These are phyloP conservation scores for Caenorhabditis afra DNA, from an alignment of 2,888 invertebrate genomes.

Conservation along the genomic window DNA sequence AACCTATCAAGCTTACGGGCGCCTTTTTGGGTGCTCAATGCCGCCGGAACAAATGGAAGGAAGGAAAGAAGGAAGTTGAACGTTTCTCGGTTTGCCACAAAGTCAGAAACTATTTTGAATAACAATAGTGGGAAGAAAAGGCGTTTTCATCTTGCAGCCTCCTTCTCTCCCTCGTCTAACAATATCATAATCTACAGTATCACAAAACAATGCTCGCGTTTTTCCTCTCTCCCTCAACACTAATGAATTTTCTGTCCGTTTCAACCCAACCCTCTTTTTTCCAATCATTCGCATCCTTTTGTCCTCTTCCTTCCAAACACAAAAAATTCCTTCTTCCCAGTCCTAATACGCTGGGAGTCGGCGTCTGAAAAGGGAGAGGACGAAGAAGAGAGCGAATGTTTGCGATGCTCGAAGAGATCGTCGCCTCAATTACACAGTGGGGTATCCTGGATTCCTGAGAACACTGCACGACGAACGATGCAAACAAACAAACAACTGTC, in stretches of 20 bases:
- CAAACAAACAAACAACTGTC: conserved; percentile 18
- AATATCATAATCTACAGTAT: conserved; percentile 57
- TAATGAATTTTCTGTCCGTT: conserved; percentile 58
- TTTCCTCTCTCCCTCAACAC: conserved; percentile 30
- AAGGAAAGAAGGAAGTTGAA: background rate
- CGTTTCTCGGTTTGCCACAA: background rate
- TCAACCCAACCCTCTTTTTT: conserved; percentile 10
- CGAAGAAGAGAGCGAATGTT: conserved; percentile 3
- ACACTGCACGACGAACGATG: conserved; percentile 5
- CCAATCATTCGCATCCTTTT: conserved; percentile 22
- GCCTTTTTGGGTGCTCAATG: conserved; percentile 29
- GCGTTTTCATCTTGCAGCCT: conserved; percentile 12
- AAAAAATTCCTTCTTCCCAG: conserved; percentile 29
- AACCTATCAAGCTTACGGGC: conserved; percentile 43
- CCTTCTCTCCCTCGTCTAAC: conserved; percentile 8
- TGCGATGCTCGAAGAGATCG: background rate
- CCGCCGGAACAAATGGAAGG: conserved; percentile 34
- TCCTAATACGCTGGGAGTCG: conserved; percentile 49
- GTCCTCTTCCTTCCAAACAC: conserved; percentile 25
- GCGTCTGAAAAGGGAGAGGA: conserved; percentile 30
- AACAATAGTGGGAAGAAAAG: conserved; percentile 15
- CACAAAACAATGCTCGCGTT: conserved; percentile 51
- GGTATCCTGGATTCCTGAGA: conserved; percentile 18
- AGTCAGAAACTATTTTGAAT: background rate
- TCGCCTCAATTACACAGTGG: conserved; percentile 13